Evolutionary conservation across 2,113 vertebrate species (phyloP), one percentile per base, ranked within the genome.

Genomic region (Coryphaenoides rupestris): DNA sequence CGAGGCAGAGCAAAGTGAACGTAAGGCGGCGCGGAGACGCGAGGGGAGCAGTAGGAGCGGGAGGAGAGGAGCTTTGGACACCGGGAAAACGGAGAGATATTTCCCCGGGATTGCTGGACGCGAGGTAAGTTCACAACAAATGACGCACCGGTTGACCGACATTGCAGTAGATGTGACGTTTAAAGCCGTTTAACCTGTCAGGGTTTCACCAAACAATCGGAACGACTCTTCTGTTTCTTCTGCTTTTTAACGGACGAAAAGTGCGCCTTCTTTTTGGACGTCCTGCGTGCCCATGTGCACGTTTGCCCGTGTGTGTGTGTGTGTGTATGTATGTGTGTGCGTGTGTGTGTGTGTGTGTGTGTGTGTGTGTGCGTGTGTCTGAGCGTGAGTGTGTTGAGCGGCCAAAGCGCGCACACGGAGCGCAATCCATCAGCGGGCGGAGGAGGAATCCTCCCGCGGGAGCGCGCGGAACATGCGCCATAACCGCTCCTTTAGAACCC

Each of bases 1-100:
- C 87, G 93, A 95, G 93, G 93, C 94, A 92, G 94, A 94, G 94
- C 86, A 91, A 92, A 91, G 93, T 92, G 93, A 94, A 94, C 92
- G 92, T 93, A 87, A 90, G 91, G 93, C 91, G 82, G 91, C 90
- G 85, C 80, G 86, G 88, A 88, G 90, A 90, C 89, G 88, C 91
- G 75, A 83, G 76, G 77, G 77, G 74, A 76, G 81, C 68, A 60
- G 58, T 78, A 22, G 63, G 73, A 46, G 63, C 66, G 71, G 71
- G 28, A 33, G 28, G n/a, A n/a, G n/a, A n/a, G n/a, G n/a, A n/a
- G 16, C 47, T 49, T 49, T n/a, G n/a, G n/a, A 49, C 65, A 15
- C 2, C 66, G 62, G 77, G 73, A 33, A 28, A 33, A 33, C 59
- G 67, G 65, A 69, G 66, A 62, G 58, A 28, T 68, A 74, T 78